phyloP scores from a whole-genome alignment of 2,888 invertebrate species.

The Drosophila suboccidentalis region DNA sequence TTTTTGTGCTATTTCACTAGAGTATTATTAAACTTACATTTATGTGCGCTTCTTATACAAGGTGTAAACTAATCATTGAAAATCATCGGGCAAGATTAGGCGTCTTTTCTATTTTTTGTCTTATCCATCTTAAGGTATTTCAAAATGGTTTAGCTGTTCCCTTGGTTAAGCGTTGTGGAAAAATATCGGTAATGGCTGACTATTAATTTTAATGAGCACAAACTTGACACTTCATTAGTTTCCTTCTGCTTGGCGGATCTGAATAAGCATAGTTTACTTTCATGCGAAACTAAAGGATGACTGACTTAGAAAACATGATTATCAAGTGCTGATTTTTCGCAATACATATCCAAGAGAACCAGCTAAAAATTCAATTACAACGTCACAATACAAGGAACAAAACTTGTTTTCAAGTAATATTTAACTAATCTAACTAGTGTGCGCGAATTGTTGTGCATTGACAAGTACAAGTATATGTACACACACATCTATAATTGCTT shows the following conservation, averaged over 20 bases:
- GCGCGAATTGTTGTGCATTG: neutral
- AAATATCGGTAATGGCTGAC: neutral
- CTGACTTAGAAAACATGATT: constrained; percentile 4
- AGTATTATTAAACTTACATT: constrained; percentile 2
- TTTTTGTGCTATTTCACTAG: neutral
- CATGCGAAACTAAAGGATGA: neutral
- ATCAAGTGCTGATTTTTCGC: neutral
- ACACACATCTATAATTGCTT: neutral
- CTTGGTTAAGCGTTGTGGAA: neutral
- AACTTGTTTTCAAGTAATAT: neutral
- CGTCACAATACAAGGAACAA: constrained; percentile 1
- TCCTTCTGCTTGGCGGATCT: neutral
- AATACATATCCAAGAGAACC: neutral
- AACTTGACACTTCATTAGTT: neutral
- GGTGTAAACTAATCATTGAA: neutral
- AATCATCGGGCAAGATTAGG: neutral
- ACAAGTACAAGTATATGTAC: too few species aligned
- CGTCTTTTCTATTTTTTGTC: neutral
- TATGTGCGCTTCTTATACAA: neutral
- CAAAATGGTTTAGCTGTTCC: neutral
- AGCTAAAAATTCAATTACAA: neutral
- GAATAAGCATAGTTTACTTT: neutral
- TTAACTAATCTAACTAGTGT: neutral
- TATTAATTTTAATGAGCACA: neutral
- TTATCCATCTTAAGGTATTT: neutral